These are phyloP conservation scores for Perizoma affinitatum DNA, from an alignment of 2,888 invertebrate species.

Conservation along the genomic window DNA sequence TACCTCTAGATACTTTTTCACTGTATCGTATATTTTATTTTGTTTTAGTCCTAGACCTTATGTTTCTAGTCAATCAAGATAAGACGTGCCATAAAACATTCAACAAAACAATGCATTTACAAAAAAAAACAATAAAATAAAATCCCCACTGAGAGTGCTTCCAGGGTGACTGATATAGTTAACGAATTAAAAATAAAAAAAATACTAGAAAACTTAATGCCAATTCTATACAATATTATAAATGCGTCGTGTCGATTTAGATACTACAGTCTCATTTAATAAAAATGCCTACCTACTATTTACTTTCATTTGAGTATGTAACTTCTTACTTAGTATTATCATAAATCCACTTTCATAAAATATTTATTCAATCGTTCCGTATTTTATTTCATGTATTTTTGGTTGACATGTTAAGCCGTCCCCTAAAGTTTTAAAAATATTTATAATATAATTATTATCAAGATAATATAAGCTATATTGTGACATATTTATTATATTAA, in stretches of 20 bases:
- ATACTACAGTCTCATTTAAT: neutral
- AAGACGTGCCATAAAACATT: slow-evolving; percentile 19
- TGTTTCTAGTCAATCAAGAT: slow-evolving; percentile 12
- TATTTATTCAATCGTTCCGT: neutral
- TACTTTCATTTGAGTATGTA: no score
- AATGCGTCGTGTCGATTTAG: slow-evolving; percentile 21
- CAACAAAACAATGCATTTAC: slow-evolving; percentile 11
- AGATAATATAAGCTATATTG: slow-evolving; percentile 40
- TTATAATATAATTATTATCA: slow-evolving; percentile 44
- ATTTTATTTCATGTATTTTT: slow-evolving; percentile 50
- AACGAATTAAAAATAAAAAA: slow-evolving; percentile 17
- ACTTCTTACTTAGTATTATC: no score
- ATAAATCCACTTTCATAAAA: no score
- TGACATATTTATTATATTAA: slow-evolving; percentile 11
- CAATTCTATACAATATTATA: slow-evolving; percentile 24
- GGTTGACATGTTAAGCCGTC: slow-evolving; percentile 73
- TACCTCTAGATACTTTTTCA: slow-evolving; percentile 11
- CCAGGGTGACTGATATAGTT: slow-evolving; percentile 30
- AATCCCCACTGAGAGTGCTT: slow-evolving; percentile 24
- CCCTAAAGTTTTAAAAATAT: slow-evolving; percentile 73
- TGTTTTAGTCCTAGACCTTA: slow-evolving; percentile 2
- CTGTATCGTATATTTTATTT: slow-evolving; percentile 22
- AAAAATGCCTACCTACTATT: no score
- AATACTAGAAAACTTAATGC: slow-evolving; percentile 19
- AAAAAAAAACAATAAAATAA: slow-evolving; percentile 1